Evolutionary conservation across 2,888 invertebrate genomes (phyloP).

Genomic region (Gari tellinella): DNA sequence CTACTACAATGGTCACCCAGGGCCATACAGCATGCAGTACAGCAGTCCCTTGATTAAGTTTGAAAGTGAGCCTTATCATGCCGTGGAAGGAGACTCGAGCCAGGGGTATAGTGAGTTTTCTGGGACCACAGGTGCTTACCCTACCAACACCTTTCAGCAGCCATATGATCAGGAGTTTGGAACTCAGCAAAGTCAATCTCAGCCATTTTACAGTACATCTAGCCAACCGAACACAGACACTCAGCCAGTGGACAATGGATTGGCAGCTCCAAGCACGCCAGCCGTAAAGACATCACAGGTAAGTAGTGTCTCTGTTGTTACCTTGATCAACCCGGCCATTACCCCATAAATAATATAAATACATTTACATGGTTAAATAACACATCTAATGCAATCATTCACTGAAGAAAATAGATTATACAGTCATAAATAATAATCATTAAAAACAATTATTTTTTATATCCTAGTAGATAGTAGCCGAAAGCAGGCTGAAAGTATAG

Average conservation of each 20-base stretch:
- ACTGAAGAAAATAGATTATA: too few relatives aligned
- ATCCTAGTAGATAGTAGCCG: too few relatives aligned
- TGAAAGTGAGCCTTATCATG: conserved; percentile 39
- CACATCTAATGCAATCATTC: too few relatives aligned
- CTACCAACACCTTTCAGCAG: conserved; percentile 5
- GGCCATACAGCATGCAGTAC: conserved; percentile 3
- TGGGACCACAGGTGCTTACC: conserved; percentile 9
- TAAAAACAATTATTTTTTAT: too few relatives aligned
- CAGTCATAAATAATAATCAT: too few relatives aligned
- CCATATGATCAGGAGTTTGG: conserved; percentile 20
- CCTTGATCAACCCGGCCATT: too few relatives aligned
- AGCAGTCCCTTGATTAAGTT: conserved; percentile 26
- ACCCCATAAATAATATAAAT: too few relatives aligned
- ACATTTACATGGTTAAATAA: too few relatives aligned
- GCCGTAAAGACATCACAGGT: too few relatives aligned
- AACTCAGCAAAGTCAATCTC: neutral
- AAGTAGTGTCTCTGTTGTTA: too few relatives aligned
- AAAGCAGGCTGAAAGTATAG: too few relatives aligned
- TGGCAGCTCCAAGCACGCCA: neutral
- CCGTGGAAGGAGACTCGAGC: conserved; percentile 1
- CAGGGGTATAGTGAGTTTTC: conserved; percentile 21
- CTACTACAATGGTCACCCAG: conserved; percentile 30
- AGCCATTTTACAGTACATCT: neutral
- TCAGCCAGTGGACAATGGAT: neutral
- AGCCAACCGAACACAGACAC: too few relatives aligned